Conservation (phyloP, 2,888 invertebrate genomes). For the Cantharis rufa region DNA sequence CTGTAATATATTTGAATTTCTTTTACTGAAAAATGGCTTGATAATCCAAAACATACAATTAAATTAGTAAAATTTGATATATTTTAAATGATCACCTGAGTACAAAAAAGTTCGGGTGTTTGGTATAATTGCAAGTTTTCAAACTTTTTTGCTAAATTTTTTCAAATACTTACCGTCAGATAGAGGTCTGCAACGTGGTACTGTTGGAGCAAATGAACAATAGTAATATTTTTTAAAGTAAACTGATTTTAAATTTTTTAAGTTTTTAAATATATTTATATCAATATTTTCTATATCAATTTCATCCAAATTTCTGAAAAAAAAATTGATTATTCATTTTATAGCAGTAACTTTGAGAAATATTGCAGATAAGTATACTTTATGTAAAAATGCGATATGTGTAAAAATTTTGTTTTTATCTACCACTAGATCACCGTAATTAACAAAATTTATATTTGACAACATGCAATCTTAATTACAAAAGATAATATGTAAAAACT, state of each 20-base stretch:
- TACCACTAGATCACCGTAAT: neutral
- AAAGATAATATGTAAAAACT: slow-evolving; percentile 22
- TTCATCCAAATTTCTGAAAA: slow-evolving; percentile 59
- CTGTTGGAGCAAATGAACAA: slow-evolving; percentile 64
- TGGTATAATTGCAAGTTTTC: too few species aligned
- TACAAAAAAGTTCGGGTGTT: too few species aligned
- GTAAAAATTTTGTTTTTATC: neutral
- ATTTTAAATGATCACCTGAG: too few species aligned
- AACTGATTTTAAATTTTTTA: slow-evolving; percentile 59
- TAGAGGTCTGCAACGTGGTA: slow-evolving; percentile 62
- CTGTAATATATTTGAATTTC: too few species aligned
- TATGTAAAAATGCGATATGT: neutral
- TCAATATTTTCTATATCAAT: slow-evolving; percentile 60
- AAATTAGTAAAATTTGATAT: too few species aligned
- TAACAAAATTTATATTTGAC: slow-evolving; percentile 1
- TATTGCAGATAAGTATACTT: neutral
- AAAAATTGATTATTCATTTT: slow-evolving; percentile 19
- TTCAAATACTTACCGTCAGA: slow-evolving; percentile 60
- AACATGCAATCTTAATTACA: neutral
- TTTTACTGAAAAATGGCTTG: too few species aligned
- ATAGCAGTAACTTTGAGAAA: neutral
- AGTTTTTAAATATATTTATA: slow-evolving; percentile 56
- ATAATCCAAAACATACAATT: too few species aligned
- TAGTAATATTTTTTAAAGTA: slow-evolving; percentile 67
- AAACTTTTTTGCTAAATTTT: neutral